Base-by-base conservation (phyloP, 2,113 vertebrate genomes). In the Pterocles burchelli region DNA sequence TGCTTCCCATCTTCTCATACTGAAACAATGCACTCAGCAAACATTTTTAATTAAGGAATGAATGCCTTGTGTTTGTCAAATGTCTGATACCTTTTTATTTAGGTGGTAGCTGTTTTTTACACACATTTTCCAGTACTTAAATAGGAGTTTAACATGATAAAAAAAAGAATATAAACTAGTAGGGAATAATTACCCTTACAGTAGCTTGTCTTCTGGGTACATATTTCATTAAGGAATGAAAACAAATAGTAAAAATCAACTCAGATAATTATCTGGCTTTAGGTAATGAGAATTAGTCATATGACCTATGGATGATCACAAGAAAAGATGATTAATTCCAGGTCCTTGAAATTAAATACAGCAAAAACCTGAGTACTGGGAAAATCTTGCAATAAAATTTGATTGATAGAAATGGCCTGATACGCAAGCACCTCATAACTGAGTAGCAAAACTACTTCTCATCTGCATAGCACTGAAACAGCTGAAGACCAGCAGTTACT, bases 171-270 rank as follows among this genome's bases (percentile, higher is more conserved):
- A 95, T 52, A 89, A 96, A 90, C 17, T 17, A 90, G 45, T 38
- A 81, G 63, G 20, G 91, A 97, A 82, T 63, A 73, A 73, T 95
- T 95, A 94, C 49, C 34, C 43, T 96, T 89, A 67, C 22, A 61
- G 26, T 58, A 95, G 17, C 5, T 5, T 94, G 67, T 89, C 43
- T 73, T 91, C 70, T 74, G 2, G 26, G 82, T 88, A 92, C 62
- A 63, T 33, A 73, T 90, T 95, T 97, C 83, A 93, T 93, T 93
- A 72, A 92, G 82, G 97, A 96, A 97, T 78, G 67, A 88, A 85
- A 94, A 33, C 24, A 92, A 91, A 82, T 41, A 94, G 88, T 94
- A 96, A 89, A 86, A 82, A 38, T 38, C 34, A 61, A 26, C 24
- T 57, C 9, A 78, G 74, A 72, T 78, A 57, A 46, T 55, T 49